These are phyloP conservation scores for Parnassius orleans DNA, from an alignment of 2,888 invertebrate genomes.

Conservation along the genomic window DNA sequence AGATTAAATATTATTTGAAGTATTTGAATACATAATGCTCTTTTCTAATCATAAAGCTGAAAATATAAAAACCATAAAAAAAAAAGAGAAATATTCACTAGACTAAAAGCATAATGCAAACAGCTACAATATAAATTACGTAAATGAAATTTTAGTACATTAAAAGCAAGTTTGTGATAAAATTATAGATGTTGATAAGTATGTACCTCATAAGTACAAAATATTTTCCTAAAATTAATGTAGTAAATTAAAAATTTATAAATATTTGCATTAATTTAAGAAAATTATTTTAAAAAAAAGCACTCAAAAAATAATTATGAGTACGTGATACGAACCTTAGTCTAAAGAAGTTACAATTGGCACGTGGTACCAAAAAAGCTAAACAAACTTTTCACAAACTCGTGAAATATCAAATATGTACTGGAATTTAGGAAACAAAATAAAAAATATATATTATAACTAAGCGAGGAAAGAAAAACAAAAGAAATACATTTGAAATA, in stretches of 20 bases:
- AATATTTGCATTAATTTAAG: conserved; percentile 6
- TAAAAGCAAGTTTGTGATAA: too few relatives aligned
- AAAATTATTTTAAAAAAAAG: not conserved
- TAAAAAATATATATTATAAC: not conserved
- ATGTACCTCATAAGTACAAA: too few relatives aligned
- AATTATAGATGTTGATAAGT: too few relatives aligned
- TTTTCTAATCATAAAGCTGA: too few relatives aligned
- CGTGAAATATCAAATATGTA: conserved; percentile 35
- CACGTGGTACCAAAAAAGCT: conserved; percentile 36
- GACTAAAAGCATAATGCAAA: too few relatives aligned
- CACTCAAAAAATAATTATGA: not conserved
- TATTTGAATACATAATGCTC: not conserved
- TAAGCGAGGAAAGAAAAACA: too few relatives aligned
- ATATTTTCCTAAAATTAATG: too few relatives aligned
- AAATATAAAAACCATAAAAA: too few relatives aligned
- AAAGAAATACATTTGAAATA: too few relatives aligned
- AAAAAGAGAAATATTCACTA: too few relatives aligned
- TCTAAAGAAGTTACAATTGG: conserved; percentile 33
- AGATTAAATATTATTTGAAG: not conserved
- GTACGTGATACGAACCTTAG: conserved; percentile 52
- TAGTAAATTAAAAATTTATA: not conserved
- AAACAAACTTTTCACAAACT: conserved; percentile 42
- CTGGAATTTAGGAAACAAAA: not conserved
- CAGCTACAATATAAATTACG: too few relatives aligned
- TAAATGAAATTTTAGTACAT: too few relatives aligned